These are phyloP conservation scores for Tenthredo distinguenda DNA, from an alignment of 2,888 invertebrate species.

Conservation along the genomic window DNA sequence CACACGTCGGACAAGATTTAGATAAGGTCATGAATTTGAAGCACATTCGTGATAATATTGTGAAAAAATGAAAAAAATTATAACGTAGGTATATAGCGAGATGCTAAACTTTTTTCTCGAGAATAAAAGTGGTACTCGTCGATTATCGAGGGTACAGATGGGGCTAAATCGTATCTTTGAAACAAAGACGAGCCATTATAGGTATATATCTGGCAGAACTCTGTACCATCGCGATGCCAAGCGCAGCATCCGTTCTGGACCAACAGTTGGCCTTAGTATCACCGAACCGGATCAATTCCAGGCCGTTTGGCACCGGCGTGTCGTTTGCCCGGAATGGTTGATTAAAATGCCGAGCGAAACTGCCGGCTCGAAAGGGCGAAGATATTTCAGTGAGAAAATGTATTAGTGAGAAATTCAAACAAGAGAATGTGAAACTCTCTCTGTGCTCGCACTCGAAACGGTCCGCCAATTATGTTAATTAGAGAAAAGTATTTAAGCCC, in stretches of 20 bases:
- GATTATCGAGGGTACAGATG: background rate
- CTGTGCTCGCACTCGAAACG: background rate
- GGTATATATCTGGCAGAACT: background rate
- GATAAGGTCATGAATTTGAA: background rate
- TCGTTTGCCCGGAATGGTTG: constrained; percentile 44
- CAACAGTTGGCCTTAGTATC: constrained; percentile 43
- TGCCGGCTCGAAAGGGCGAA: constrained; percentile 20
- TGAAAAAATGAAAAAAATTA: background rate
- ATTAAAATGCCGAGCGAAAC: constrained; percentile 45
- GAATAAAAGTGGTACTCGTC: background rate
- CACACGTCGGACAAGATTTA: background rate
- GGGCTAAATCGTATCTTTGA: background rate
- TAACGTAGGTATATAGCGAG: background rate
- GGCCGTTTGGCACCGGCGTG: constrained; percentile 39
- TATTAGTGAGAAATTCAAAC: constrained; percentile 27
- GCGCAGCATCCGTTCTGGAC: constrained; percentile 39
- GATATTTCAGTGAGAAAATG: constrained; percentile 41
- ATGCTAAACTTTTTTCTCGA: background rate
- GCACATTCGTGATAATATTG: background rate
- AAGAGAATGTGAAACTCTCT: constrained; percentile 37
- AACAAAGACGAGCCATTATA: background rate
- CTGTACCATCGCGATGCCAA: background rate
- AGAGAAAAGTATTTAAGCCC: constrained; percentile 12
- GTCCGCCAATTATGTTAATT: constrained; percentile 41
- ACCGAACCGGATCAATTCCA: constrained; percentile 43